Conservation (phyloP, 2,797 vertebrate species). For the Syndactyla subalaris region DNA sequence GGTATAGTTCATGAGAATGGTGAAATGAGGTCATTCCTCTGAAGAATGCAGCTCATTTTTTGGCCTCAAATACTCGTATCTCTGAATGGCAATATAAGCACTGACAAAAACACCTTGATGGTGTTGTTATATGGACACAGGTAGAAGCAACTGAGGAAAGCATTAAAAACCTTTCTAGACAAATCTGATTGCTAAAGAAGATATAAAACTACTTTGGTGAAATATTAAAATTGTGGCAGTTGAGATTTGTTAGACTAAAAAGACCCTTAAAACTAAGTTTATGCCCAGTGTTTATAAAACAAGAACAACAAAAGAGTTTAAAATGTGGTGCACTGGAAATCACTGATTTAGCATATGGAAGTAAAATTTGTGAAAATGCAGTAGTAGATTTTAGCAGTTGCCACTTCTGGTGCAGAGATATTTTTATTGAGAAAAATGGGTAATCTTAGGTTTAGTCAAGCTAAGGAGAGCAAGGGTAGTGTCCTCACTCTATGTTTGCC, state of each 20-base stretch:
- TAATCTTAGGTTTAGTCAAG: not conserved
- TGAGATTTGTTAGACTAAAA: not conserved
- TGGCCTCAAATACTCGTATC: not conserved
- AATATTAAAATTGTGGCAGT: not conserved
- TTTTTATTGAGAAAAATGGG: not conserved
- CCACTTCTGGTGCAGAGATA: not conserved
- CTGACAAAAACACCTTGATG: not conserved
- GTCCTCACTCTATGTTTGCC: not conserved
- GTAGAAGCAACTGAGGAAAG: not conserved
- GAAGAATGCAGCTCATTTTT: not conserved
- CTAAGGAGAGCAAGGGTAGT: not conserved
- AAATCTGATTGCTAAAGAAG: not conserved
- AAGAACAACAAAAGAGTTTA: not conserved
- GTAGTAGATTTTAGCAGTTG: not conserved
- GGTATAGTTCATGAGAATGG: not conserved
- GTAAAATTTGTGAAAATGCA: not conserved
- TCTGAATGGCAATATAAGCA: not conserved
- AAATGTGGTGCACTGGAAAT: not conserved
- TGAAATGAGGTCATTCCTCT: not conserved
- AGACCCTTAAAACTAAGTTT: not conserved
- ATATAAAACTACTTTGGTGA: not conserved
- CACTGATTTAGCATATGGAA: not conserved
- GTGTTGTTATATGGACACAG: not conserved
- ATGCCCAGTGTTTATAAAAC: not conserved
- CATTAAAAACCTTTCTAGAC: not conserved